Evolutionary conservation across 2,113 vertebrate species (phyloP), one percentile per base, ranked within the genome.

Genomic region (Petrocephalus zakoni): DNA sequence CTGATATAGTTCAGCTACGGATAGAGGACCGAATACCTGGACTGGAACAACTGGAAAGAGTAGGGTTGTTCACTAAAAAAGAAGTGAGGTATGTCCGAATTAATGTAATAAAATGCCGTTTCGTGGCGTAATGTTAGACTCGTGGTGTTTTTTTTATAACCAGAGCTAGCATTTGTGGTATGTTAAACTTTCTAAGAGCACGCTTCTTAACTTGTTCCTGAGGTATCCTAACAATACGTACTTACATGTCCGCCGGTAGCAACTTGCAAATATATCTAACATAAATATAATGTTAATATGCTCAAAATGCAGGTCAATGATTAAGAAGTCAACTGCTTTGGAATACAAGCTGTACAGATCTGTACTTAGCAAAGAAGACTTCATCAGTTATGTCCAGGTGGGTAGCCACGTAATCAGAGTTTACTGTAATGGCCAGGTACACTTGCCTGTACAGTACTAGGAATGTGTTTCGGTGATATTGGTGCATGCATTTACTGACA

Each of bases 261-360:
- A 56, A 6, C 13, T 21, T 83, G 84, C 5, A 34, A 8, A 42
- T 55, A 49, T 56, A 5, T n/a, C 9, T 47, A n/a, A 47, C 19
- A 42, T 83, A 47, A 49, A 21, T 22, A 49, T 83, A 21, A 83
- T 22, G 81, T 83, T 83, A 21, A 46, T 49, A 21, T 83, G 34
- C 4, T 19, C 55, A 78, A 58, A 61, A 52, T 55, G 42, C 91
- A 99, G 98, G 93, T 96, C 96, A 21, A 95, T 99, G 89, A 94
- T 99, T 90, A 98, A 96, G 93, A 98, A 96, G 90, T 95, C 92
- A 0, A 97, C 97, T 0, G 95, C 98, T n/a, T 93, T 99, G 91
- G 98, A 99, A 89, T 98, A 99, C 92, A 99, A 97, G 85, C 96
- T 99, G 34, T 96, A 97, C 90, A 94, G 98, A 91, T 90, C 96